These are phyloP conservation scores for Aleiodes leptofemur DNA, from an alignment of 2,888 invertebrate genomes.

Conservation along the genomic window DNA sequence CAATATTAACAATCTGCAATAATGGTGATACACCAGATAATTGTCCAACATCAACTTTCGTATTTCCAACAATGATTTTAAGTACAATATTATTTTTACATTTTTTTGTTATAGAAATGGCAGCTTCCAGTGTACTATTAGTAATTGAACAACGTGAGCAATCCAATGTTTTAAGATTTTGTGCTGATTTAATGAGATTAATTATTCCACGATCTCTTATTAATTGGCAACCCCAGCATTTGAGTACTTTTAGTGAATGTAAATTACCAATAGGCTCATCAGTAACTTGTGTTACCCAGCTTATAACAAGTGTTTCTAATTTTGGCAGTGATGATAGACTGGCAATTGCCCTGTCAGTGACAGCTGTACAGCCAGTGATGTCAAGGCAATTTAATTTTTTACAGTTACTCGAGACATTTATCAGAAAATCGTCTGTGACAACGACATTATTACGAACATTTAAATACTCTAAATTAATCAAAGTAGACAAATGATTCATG, in stretches of 20 bases:
- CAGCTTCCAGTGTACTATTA: constrained; percentile 59
- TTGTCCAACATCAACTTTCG: constrained; percentile 50
- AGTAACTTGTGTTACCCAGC: constrained; percentile 58
- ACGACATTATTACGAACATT: constrained; percentile 76
- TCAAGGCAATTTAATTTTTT: constrained; percentile 62
- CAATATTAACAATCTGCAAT: constrained; percentile 65
- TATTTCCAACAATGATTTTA: constrained; percentile 65
- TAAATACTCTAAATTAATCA: constrained; percentile 76
- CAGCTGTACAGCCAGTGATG: constrained; percentile 60
- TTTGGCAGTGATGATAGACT: constrained; percentile 62
- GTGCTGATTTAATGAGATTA: constrained; percentile 59
- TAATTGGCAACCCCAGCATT: constrained; percentile 63
- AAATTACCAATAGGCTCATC: constrained; percentile 61
- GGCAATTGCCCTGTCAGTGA: constrained; percentile 62
- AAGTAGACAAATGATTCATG: constrained; percentile 72
- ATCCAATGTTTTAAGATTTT: constrained; percentile 65
- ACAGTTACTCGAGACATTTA: constrained; percentile 73
- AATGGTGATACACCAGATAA: constrained; percentile 62
- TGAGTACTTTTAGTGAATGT: constrained; percentile 61
- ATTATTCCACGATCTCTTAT: constrained; percentile 60
- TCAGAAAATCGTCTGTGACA: constrained; percentile 78
- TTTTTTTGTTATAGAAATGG: constrained; percentile 61
- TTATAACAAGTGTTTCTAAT: constrained; percentile 64
- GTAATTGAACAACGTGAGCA: constrained; percentile 65
- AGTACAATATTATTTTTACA: constrained; percentile 66